Evolutionary conservation across 1,140 invertebrate species (phyloP), one percentile per base, ranked within the genome.

Genomic region (Calephelis nemesis): DNA sequence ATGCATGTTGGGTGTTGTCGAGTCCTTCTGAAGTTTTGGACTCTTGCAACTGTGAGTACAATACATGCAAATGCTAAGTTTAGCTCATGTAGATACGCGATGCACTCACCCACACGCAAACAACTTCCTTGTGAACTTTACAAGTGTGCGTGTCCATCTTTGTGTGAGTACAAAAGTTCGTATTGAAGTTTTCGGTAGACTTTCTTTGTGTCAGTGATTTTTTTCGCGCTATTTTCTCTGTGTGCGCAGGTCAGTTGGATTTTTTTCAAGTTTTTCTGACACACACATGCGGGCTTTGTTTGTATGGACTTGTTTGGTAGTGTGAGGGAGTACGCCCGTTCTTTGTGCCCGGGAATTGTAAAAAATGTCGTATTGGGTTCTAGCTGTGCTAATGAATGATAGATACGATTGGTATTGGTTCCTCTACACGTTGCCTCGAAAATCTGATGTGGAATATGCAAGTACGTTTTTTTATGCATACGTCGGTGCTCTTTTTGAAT

Each of bases 351-450:
- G 76, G 86, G 85, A 84, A 85, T 88, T 86, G 86, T 88, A 91
- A 91, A 91, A 91, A 91, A 91, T 89, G 86, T 91, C 89, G 87
- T 91, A 90, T 91, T 90, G 85, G 87, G 90, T 91, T 89, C 85
- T 84, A 84, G 88, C 84, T 84, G 82, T 83, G 82, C 87, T 89
- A 91, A 91, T 90, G 88, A 90, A 90, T 91, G 88, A 91, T 91
- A 90, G 86, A 86, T 91, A 89, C 75, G 78, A 85, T 79, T 79
- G 82, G 79, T 77, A 78, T 84, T 80, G 77, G 78, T 75, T 73
- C 76, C 80, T 74, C 75, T 81, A 81, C 78, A 82, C 69, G 70
- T 58, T 58, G 52, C 54, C 75, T 84, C 82, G 77, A 83, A 88
- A 87, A 86, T 85, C 87, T 86, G 81, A 86, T 84, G 83, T 74